Base-by-base conservation (phyloP, 2,888 invertebrate species). In the Torymus tubicola region DNA sequence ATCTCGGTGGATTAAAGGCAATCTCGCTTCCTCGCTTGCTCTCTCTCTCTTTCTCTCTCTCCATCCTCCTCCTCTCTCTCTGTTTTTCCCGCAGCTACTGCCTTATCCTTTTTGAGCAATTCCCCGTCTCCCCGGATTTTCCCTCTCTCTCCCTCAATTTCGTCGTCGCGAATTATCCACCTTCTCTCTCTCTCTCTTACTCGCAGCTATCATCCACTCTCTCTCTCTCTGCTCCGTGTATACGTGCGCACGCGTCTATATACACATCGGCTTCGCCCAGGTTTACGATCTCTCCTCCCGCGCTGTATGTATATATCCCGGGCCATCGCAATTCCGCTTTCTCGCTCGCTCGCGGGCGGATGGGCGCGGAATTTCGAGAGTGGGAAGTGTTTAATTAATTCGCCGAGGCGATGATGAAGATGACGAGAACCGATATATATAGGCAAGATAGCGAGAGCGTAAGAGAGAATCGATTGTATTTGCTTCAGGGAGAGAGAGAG, bases 1-100 rank as follows among this genome's bases (percentile, higher is more conserved):
- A 90, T 90, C 89, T 90, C 86, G 85, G 84, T 89, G 90, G 90
- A 90, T 90, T 89, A 89, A 89, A 80, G 82, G 78, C 89, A 89
- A 89, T 89, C 87, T 88, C 86, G 86, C 87, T 85, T 52, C 55
- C 82, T 82, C 81, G 81, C 81, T 82, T 81, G 87, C 87, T 87
- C 86, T 85, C 87, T 85, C 86, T 84, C 85, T 57, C 81, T 82
- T 82, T 83, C 84, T 84, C 83, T 82, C 80, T 81, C 82, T 70
- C 55, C 60, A 80, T 81, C 82, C 82, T 82, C 83, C 81, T 88
- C 87, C 87, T 85, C 85, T 80, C 81, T 82, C 83, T 83, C 77
- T 80, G 80, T 81, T 75, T 80, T 73, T 80, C 81, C 84, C 63
- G 75, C 58, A 64, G 42, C 73, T 21, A 42, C 61, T 70, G 77